A percentile compares a stretch with the other conserved stretches of the same genome.
Evolutionary conservation across 2,113 vertebrate species (phyloP).

Genomic region (Cebidichthys violaceus): DNA sequence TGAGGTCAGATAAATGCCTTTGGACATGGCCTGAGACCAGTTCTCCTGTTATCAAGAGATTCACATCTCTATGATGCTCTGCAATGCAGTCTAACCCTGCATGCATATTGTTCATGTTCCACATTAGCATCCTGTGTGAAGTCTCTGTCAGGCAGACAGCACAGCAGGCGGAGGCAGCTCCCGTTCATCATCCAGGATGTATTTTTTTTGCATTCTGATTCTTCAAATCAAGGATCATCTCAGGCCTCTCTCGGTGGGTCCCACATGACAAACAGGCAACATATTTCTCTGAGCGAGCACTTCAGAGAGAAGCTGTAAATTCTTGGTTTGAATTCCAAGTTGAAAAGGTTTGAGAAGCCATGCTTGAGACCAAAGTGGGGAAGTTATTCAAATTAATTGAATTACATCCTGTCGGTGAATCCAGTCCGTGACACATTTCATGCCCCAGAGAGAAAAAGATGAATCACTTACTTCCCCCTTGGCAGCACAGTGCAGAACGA

Average conservation of each 20-base stretch:
- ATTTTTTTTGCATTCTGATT: constrained; percentile 7
- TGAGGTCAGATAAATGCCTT: background rate
- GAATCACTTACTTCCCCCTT: constrained; percentile 86
- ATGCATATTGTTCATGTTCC: constrained; percentile 15
- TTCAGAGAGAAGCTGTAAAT: background rate
- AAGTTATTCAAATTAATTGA: background rate
- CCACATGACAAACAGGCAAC: background rate
- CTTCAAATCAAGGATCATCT: constrained; percentile 33
- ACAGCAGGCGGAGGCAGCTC: constrained; percentile 21
- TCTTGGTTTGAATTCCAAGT: background rate
- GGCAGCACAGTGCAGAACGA: constrained; percentile 89
- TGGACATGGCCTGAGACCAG: background rate
- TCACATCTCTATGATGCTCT: constrained; percentile 26
- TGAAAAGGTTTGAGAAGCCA: background rate
- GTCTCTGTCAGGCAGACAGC: constrained; percentile 35
- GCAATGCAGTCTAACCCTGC: background rate
- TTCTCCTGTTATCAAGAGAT: background rate
- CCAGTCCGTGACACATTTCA: background rate
- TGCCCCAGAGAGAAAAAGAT: background rate
- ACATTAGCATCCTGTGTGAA: constrained; percentile 32
- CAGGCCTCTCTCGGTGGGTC: background rate
- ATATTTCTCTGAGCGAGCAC: background rate
- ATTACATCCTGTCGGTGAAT: background rate
- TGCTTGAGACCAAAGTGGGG: background rate
- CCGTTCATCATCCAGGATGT: constrained; percentile 28